Conservation (phyloP, 2,888 invertebrate genomes). For the Drosophila silvestris region DNA sequence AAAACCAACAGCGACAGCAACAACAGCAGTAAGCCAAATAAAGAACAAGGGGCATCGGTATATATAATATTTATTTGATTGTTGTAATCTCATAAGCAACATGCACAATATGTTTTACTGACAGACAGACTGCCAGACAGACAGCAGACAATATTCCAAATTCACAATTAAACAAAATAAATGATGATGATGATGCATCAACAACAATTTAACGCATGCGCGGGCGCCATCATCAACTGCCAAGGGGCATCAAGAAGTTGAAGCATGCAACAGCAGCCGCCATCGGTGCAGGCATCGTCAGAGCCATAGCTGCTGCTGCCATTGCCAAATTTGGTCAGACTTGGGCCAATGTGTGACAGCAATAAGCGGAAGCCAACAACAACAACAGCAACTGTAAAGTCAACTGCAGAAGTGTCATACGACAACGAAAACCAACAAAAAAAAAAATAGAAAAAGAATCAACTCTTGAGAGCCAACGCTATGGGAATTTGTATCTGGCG, state of each 20-base stretch:
- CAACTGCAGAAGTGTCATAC: slow-evolving; percentile 59
- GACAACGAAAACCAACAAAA: slow-evolving; percentile 11
- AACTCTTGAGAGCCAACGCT: slow-evolving; percentile 46
- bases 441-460: slow-evolving; percentile 54
- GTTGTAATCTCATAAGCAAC: slow-evolving; percentile 73
- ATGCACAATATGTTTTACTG: slow-evolving; percentile 67
- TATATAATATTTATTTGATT: slow-evolving; percentile 69
- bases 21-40: slow-evolving; percentile 38
- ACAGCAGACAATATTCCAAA: slow-evolving; percentile 52
- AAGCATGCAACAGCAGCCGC: slow-evolving; percentile 49
- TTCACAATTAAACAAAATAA: slow-evolving; percentile 72
- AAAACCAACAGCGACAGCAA: slow-evolving; percentile 22
- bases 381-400: slow-evolving; percentile 34
- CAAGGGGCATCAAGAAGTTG: slow-evolving; percentile 45
- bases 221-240: slow-evolving; percentile 78
- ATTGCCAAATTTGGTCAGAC: slow-evolving; percentile 76
- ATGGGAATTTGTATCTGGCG: slow-evolving; percentile 69
- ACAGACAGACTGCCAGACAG: slow-evolving; percentile 11
- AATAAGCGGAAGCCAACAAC: slow-evolving; percentile 63
- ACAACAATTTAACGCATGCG: slow-evolving; percentile 67
- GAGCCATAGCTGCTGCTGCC: slow-evolving; percentile 31
- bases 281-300: slow-evolving; percentile 23
- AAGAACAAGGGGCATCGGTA: slow-evolving; percentile 34
- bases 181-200: slow-evolving; percentile 57
- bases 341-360: slow-evolving; percentile 54